A percentile compares a stretch with the other conserved stretches of the same genome.
phyloP scores from a whole-genome alignment of 2,113 vertebrate species.

The Grammomys surdaster region DNA sequence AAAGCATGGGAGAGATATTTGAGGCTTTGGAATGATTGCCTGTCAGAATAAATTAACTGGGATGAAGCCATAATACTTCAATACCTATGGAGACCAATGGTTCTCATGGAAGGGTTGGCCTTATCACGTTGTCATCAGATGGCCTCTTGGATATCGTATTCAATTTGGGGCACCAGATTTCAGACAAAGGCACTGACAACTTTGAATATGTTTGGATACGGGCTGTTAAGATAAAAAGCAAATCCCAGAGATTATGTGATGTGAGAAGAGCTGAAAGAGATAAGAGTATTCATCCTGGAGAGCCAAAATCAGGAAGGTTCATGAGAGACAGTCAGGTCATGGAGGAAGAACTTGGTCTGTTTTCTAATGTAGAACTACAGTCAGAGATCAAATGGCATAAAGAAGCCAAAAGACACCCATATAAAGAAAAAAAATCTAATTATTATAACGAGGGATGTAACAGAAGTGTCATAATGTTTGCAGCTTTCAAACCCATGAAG shows the following conservation, averaged over 20 bases:
- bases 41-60: constrained; percentile 34
- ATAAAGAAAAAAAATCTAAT: not conserved
- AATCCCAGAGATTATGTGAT: constrained; percentile 38
- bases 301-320: not conserved
- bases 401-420: not conserved
- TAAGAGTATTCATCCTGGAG: not conserved
- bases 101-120: not conserved
- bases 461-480: not conserved
- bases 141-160: not conserved
- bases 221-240: constrained; percentile 38
- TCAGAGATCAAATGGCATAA: not conserved
- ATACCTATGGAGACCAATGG: not conserved
- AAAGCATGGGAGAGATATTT: constrained; percentile 59
- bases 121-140: not conserved
- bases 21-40: constrained; percentile 53
- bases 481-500: not conserved
- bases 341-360: not conserved
- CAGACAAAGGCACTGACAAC: constrained; percentile 30
- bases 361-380: not conserved
- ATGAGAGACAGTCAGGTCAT: not conserved
- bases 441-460: not conserved
- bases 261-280: constrained; percentile 21
- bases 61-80: constrained; percentile 7
- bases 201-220: not conserved
- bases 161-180: constrained; percentile 28